Percentiles rank a stretch among this genome's conserved stretches.
These are phyloP conservation scores for Epinotia nisella DNA, from an alignment of 2,888 invertebrate genomes.

Conservation along the genomic window DNA sequence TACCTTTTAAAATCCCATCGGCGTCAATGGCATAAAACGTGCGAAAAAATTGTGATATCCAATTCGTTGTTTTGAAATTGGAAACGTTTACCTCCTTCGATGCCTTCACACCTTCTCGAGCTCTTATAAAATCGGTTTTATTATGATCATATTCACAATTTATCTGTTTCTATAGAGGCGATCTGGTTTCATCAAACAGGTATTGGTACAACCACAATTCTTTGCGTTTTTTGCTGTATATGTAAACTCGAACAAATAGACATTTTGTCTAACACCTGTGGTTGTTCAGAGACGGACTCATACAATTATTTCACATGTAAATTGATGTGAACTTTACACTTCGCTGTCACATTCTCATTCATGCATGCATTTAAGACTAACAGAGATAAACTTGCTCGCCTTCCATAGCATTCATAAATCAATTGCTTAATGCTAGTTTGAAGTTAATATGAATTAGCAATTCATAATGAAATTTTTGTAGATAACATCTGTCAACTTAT, in stretches of 20 bases:
- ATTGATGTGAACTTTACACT: slow-evolving; percentile 31
- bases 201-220: slow-evolving; percentile 63
- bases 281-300: slow-evolving; percentile 26
- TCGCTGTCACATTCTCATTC: slow-evolving; percentile 9
- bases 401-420: slow-evolving; percentile 9
- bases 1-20: slow-evolving; percentile 40
- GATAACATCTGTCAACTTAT: neutral
- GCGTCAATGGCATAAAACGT: slow-evolving; percentile 59
- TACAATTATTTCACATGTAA: slow-evolving; percentile 48
- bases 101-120: slow-evolving; percentile 62
- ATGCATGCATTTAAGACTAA: neutral
- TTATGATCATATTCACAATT: slow-evolving; percentile 65
- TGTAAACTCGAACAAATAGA: slow-evolving; percentile 47
- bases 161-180: slow-evolving; percentile 65
- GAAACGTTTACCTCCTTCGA: slow-evolving; percentile 69
- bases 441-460: neutral
- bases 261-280: slow-evolving; percentile 36
- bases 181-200: slow-evolving; percentile 71
- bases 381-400: neutral
- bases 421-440: neutral
- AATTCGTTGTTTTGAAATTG: slow-evolving; percentile 78
- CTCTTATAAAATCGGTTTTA: slow-evolving; percentile 67
- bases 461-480: neutral
- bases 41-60: slow-evolving; percentile 73
- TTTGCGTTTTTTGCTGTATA: slow-evolving; percentile 59